Percentiles rank a stretch among this genome's conserved stretches.
Conservation (phyloP, 2,797 vertebrate genomes). For the Chaetodon trifasciatus region DNA sequence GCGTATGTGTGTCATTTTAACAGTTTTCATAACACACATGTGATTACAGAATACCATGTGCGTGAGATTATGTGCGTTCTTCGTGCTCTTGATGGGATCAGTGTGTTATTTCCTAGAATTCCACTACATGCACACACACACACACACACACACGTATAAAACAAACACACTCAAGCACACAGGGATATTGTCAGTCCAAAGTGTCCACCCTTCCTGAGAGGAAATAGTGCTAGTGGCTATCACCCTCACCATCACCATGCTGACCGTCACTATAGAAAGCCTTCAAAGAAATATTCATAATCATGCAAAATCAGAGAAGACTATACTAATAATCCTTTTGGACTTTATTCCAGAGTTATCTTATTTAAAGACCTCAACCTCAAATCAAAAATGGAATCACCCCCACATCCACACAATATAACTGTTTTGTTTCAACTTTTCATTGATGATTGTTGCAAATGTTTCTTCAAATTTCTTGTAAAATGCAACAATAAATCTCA, state of each 20-base stretch:
- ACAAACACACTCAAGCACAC: conserved; percentile 28
- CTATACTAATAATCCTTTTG: neutral
- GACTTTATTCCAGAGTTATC: neutral
- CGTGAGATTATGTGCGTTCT: conserved; percentile 10
- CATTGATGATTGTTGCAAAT: neutral
- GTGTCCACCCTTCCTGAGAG: conserved; percentile 75
- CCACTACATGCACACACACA: conserved; percentile 27
- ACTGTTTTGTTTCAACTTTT: neutral
- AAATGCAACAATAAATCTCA: neutral
- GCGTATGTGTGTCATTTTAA: conserved; percentile 9
- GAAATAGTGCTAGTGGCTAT: conserved; percentile 54
- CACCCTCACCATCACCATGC: conserved; percentile 21
- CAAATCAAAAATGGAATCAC: neutral
- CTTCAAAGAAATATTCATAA: too few species aligned
- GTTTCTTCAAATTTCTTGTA: neutral
- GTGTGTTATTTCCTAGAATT: conserved; percentile 71
- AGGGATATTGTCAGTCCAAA: conserved; percentile 31
- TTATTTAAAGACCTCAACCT: neutral
- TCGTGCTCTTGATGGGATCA: conserved; percentile 56
- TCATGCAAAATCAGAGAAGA: too few species aligned
- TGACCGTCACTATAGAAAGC: neutral
- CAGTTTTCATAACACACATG: conserved; percentile 34
- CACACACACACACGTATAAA: conserved; percentile 29
- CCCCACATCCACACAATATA: neutral
- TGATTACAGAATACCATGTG: conserved; percentile 31